Percentiles rank a stretch among this genome's conserved stretches.
These are phyloP conservation scores for Actinia tenebrosa DNA, from an alignment of 64 coral and sea anemone genomes.

Conservation along the genomic window DNA sequence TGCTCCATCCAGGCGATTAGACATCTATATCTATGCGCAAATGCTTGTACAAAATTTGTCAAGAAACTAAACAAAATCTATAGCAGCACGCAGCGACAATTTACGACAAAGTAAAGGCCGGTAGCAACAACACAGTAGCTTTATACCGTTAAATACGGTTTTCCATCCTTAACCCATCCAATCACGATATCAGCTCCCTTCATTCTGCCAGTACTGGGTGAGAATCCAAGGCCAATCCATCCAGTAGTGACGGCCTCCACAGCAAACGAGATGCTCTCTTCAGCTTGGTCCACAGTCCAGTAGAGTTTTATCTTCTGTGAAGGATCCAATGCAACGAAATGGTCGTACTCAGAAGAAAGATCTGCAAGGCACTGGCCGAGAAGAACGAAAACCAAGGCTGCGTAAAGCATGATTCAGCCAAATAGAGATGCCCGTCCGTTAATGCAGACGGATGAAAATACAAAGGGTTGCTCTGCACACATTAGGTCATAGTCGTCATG, in stretches of 20 bases:
- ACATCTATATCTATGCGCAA: too few relatives aligned
- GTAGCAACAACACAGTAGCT: not conserved
- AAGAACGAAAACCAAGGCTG: not conserved
- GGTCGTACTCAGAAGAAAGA: constrained; percentile 23
- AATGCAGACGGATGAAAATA: too few relatives aligned
- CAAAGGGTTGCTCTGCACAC: too few relatives aligned
- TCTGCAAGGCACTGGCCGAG: not conserved
- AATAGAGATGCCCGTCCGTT: too few relatives aligned
- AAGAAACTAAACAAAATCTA: too few relatives aligned
- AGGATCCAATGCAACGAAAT: constrained; percentile 34
- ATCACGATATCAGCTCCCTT: constrained; percentile 43
- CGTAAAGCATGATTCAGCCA: not conserved
- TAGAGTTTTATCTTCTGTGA: constrained; percentile 42
- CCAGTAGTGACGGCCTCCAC: constrained; percentile 34
- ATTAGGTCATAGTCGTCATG: too few relatives aligned
- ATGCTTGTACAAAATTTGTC: too few relatives aligned
- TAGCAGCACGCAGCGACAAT: too few relatives aligned
- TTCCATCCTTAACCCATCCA: constrained; percentile 48
- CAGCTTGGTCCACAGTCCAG: constrained; percentile 32
- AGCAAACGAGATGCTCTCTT: constrained; percentile 34
- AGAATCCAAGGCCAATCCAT: constrained; percentile 52
- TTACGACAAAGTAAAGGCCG: too few relatives aligned
- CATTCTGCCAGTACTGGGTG: constrained; percentile 35
- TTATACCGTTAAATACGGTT: constrained; percentile 27
- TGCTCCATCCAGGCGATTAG: too few relatives aligned